These are phyloP conservation scores for Malurus alboscapulatus DNA, from an alignment of 2,113 vertebrate species.

Conservation along the genomic window DNA sequence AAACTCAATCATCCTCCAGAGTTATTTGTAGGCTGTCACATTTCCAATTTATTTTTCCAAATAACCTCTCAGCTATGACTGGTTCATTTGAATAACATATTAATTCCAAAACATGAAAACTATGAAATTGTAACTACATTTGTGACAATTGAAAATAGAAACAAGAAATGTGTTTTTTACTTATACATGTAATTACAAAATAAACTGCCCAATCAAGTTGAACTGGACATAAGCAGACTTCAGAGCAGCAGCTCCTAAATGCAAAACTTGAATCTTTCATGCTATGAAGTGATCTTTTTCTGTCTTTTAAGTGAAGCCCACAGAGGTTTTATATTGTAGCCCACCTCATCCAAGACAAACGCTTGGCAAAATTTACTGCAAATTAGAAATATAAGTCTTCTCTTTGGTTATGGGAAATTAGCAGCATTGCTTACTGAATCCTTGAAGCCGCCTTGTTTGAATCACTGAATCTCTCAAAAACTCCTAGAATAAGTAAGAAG, in stretches of 20 bases:
- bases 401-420: neutral
- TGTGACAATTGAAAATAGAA: neutral
- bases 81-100: neutral
- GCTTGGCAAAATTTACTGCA: neutral
- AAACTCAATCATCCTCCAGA: neutral
- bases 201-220: neutral
- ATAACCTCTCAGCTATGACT: neutral
- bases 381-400: neutral
- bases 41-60: neutral
- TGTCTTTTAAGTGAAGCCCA: neutral
- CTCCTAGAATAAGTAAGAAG: neutral
- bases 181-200: neutral
- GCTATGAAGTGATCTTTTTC: neutral
- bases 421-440: neutral
- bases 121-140: neutral
- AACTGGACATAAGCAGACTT: neutral
- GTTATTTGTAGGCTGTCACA: neutral
- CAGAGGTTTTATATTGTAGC: neutral
- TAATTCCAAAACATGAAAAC: neutral
- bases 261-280: neutral
- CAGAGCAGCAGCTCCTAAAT: neutral
- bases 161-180: neutral
- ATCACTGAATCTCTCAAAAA: neutral
- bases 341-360: neutral
- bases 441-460: neutral